Conservation (phyloP, 2,888 invertebrate species). For the Steinernema scapterisci region DNA sequence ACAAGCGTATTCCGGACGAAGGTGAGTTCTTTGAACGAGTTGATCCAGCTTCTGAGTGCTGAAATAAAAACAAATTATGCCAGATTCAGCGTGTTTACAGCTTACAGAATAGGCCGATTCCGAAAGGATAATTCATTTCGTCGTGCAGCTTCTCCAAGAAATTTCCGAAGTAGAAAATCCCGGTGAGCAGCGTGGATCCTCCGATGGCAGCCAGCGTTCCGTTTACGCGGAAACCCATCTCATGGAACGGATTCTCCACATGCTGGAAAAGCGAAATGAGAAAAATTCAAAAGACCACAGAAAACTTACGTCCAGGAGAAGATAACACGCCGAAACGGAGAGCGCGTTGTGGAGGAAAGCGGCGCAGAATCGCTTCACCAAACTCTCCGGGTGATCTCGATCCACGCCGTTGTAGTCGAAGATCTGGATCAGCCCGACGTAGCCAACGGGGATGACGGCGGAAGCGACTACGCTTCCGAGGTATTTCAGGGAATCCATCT, state of each 20-base stretch:
- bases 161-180: constrained; percentile 56
- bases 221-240: constrained; percentile 54
- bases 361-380: constrained; percentile 46
- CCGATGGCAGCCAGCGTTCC: constrained; percentile 37
- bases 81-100: not conserved
- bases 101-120: constrained; percentile 22
- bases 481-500: not conserved
- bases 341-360: constrained; percentile 44
- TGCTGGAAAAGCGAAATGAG: constrained; percentile 33
- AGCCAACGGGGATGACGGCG: constrained; percentile 42
- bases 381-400: constrained; percentile 45
- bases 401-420: constrained; percentile 47
- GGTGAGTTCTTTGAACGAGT: constrained; percentile 42
- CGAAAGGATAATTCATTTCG: constrained; percentile 2
- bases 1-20: constrained; percentile 56
- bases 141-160: constrained; percentile 51
- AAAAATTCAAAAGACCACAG: not conserved
- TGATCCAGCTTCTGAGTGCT: constrained; percentile 48
- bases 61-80: constrained; percentile 28
- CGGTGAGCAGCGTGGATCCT: constrained; percentile 48
- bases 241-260: constrained; percentile 36
- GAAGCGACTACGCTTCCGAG: constrained; percentile 23
- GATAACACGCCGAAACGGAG: constrained; percentile 40
- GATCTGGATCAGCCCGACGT: constrained; percentile 44
- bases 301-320: constrained; percentile 41